Base-by-base conservation (phyloP, 2,113 vertebrate genomes). In the Zonotrichia leucophrys region DNA sequence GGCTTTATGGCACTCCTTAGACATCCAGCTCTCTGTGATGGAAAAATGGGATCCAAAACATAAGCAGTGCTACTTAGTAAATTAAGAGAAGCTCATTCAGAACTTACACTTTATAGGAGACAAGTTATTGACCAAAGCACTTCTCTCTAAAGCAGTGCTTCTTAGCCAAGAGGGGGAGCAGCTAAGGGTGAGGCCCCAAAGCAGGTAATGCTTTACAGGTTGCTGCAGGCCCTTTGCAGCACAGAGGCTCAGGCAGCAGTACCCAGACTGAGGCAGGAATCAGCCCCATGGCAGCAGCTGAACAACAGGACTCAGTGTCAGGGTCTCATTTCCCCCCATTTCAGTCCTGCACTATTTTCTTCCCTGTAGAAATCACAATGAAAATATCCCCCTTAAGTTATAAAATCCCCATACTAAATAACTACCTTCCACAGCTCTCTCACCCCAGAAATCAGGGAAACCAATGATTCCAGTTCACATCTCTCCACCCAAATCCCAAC, bases 181-280 rank as follows among this genome's bases (percentile, higher is more conserved):
- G n/a, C 14, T 42, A 30, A 28, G 9, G 28, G 59, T 10, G 10
- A 83, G 19, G 37, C 7, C 23, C 24, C 1, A 2, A n/a, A 41
- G 53, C 1, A 2, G 35, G 16, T 0, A 9, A 66, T 24, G 44
- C 15, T 37, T 77, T 53, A 46, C 14, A 25, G 4, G 2, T 21
- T 72, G 47, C 74, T 62, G 46, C 15, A 12, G 28, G 6, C 31
- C n/a, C 56, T 42, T 28, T 23, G 44, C 19, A 60, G 72, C 52
- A 82, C 46, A 44, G 15, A 33, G 22, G 22, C 0, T 4, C 52
- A 33, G 60, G 82, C 47, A 72, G 49, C 2, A 2, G 20, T 4
- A 64, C 33, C 8, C 1, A 0, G 10, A 63, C 23, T 0, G 0
- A 41, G 50, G 35, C 27, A 82, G n/a, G 18, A 75, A 87, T 33